Base-by-base conservation (phyloP, 1,140 invertebrate species). In the Polypedilum pembai region DNA sequence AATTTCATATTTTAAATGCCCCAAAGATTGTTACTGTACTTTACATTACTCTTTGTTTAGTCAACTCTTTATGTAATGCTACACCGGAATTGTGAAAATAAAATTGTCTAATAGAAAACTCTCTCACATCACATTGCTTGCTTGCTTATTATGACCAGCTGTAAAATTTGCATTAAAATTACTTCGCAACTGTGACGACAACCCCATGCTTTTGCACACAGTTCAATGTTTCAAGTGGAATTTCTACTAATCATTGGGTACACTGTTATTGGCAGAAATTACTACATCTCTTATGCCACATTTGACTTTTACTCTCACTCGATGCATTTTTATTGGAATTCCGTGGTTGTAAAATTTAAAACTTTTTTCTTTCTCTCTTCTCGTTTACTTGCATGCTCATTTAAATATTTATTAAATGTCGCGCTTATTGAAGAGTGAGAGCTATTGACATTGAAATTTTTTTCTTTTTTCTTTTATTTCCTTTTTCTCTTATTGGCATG, bases 41-140 rank as follows among this genome's bases (percentile, higher is more conserved):
- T n/a, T 56, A n/a, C n/a, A 56, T n/a, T 56, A n/a, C 12, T 10
- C 41, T n/a, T 12, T 56, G 4, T 56, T 56, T 56, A n/a, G 8
- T 56, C n/a, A n/a, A 4, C 12, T 56, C 12, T 56, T n/a, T n/a
- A 12, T 56, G 45, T n/a, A 18, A 18, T 18, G 8, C 8, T 69
- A 69, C 17, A 69, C 65, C 65, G 65, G 65, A 69, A 69, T 69
- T 69, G 65, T 69, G 65, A 69, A 69, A 69, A 18, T 69, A 3
- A 8, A n/a, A n/a, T 15, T n/a, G 45, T n/a, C n/a, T 69, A 33
- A 21, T 69, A 69, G 65, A 69, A 66, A 69, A 8, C 17, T 56
- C 65, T 69, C 20, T 20, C 18, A 8, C 65, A n/a, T 20, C 18
- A 8, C 65, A n/a, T 18, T 69, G n/a, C 20, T 69, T 18, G 8